Evolutionary conservation across 2,113 vertebrate species (phyloP), one percentile per base, ranked within the genome.

Genomic region (Pantherophis guttatus): DNA sequence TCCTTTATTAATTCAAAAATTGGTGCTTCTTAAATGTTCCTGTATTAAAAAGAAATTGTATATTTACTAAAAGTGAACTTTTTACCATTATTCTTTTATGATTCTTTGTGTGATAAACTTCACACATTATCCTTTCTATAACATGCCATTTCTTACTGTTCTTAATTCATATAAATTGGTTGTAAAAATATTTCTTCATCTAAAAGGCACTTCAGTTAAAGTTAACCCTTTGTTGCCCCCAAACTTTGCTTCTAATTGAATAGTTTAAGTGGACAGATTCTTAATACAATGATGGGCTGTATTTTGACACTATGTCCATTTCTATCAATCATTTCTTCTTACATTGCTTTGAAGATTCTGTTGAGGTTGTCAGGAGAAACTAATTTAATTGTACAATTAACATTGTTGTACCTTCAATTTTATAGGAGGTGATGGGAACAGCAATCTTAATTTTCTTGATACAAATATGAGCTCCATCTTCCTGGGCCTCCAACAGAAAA

Each of bases 381-480:
- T 93, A 1, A 91, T 93, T 29, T 94, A 26, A 21, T 11, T 94
- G 93, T 86, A 55, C 86, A 93, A 58, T 17, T 91, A 5, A 75
- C 5, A 85, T 95, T 92, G 44, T 48, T 93, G 3, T 93, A 1
- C 89, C 0, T 55, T 0, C 0, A 91, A 24, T 1, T 90, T 93
- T 90, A 93, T 65, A 58, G 23, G 62, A 86, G 12, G 91, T 50
- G 55, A 87, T 93, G n/a, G 75, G 57, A 87, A 87, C 53, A 88
- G 29, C 52, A 89, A 26, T 26, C 12, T 95, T 58, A 1, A 24
- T 8, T 65, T 94, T 54, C 87, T 70, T 52, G 55, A 55, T 33
- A 89, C 29, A 48, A 65, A 92, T 90, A 5, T 52, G 3, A 85
- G 55, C 44, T 19, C 26, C 75, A 24, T 13, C 55, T 50, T 6